Percentiles rank a stretch among this genome's conserved stretches.
These are phyloP conservation scores for Cichladusa arquata DNA, from an alignment of 2,113 vertebrate genomes.

Conservation along the genomic window DNA sequence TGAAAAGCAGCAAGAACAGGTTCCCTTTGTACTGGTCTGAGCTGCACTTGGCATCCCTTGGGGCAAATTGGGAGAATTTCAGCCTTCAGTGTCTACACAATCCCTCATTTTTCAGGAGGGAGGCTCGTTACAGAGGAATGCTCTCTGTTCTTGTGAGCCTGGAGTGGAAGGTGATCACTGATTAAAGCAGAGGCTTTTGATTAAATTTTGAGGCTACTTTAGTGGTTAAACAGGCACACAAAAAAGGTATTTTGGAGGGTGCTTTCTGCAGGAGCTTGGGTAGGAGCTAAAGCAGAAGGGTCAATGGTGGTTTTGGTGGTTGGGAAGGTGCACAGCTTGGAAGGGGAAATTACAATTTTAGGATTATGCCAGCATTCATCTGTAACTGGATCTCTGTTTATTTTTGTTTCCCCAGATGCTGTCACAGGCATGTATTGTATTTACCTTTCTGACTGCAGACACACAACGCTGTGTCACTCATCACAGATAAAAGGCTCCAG, in stretches of 20 bases:
- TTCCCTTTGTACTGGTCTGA: conserved; percentile 57
- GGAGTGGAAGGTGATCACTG: conserved; percentile 45
- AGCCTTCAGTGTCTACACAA: conserved; percentile 38
- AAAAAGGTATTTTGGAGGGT: not conserved
- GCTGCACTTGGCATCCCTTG: conserved; percentile 58
- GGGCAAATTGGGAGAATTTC: conserved; percentile 51
- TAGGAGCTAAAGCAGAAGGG: not conserved
- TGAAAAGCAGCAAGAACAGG: conserved; percentile 63
- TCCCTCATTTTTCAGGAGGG: conserved; percentile 51
- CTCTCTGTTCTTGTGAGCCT: conserved; percentile 9
- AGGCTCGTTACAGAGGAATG: conserved; percentile 49
- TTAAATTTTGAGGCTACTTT: conserved; percentile 25
- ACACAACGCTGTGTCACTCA: conserved; percentile 63
- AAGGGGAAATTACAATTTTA: not conserved
- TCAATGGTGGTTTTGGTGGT: not conserved
- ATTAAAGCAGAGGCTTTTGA: conserved; percentile 49
- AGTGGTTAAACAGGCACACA: not conserved
- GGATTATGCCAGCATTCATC: conserved; percentile 1
- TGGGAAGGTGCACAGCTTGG: not conserved
- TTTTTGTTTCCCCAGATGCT: conserved; percentile 29
- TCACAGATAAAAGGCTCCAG: conserved; percentile 58
- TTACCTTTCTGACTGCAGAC: conserved; percentile 54
- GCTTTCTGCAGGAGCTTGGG: not conserved
- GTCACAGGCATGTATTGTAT: conserved; percentile 23
- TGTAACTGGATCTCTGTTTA: conserved; percentile 35